A percentile compares a stretch with the other conserved stretches of the same genome.
Conservation (phyloP, 2,797 vertebrate genomes). For the Cheracebus regulus region DNA sequence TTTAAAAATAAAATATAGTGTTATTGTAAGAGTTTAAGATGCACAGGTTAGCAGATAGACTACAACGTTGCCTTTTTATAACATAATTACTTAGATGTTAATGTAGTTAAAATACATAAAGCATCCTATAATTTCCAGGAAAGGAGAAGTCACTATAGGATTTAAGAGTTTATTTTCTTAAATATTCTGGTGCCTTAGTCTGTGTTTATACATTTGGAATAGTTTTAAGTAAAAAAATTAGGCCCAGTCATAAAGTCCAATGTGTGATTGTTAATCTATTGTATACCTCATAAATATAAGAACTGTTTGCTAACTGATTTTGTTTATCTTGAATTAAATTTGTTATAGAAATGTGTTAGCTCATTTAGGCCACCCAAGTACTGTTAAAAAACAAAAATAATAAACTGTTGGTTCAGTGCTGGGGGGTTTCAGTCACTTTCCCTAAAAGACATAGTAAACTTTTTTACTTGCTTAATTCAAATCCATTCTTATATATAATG, state of each 20-base stretch:
- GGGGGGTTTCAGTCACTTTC: background rate
- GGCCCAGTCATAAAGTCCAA: background rate
- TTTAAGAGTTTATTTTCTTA: constrained; percentile 15
- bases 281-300: background rate
- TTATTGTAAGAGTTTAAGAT: background rate
- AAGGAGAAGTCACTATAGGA: background rate
- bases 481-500: background rate
- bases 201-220: background rate
- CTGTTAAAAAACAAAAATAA: background rate
- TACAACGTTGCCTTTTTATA: background rate
- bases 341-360: background rate
- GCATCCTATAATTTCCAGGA: background rate
- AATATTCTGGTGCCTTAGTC: background rate
- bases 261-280: background rate
- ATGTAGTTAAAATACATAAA: background rate
- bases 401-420: background rate
- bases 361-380: background rate
- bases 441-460: background rate
- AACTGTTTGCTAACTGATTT: background rate
- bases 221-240: constrained; percentile 40
- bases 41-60: background rate
- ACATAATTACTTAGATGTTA: background rate
- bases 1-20: background rate
- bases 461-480: background rate
- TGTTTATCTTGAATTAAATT: background rate